A percentile compares a stretch with the other conserved stretches of the same genome.
Evolutionary conservation across 2,113 vertebrate genomes (phyloP).

Genomic region (Neolamprologus brichardi): DNA sequence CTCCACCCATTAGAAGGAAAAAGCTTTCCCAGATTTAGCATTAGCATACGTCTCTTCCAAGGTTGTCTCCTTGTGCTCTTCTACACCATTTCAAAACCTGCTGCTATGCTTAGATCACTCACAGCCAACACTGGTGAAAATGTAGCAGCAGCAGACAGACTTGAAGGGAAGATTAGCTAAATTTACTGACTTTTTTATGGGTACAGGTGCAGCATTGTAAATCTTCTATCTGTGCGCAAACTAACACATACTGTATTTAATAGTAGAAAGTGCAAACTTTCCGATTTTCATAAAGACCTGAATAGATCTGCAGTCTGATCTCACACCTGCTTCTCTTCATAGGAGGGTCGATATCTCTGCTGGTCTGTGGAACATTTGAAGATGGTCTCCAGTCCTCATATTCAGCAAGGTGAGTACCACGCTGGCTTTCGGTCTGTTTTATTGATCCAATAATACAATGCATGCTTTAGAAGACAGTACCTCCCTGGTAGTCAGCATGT

Average conservation of each 20-base stretch:
- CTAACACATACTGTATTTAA: neutral
- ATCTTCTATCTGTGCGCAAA: neutral
- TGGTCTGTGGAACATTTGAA: constrained; percentile 87
- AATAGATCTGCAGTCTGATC: neutral
- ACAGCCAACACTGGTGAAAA: neutral
- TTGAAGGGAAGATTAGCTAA: neutral
- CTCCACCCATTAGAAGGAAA: neutral
- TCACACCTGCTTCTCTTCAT: neutral
- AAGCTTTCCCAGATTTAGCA: neutral
- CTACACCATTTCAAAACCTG: neutral
- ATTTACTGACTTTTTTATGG: neutral
- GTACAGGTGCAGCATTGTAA: neutral
- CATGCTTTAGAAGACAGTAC: neutral
- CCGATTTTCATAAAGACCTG: neutral
- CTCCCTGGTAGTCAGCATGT: neutral
- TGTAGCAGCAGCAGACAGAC: neutral
- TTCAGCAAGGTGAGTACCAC: constrained; percentile 80
- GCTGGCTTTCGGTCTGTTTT: constrained; percentile 7
- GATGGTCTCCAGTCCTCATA: constrained; percentile 81
- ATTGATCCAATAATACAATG: neutral
- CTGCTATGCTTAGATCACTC: neutral
- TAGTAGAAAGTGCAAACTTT: neutral
- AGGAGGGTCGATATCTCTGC: constrained; percentile 83
- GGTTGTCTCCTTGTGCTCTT: neutral
- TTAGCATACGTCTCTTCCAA: neutral